These are phyloP conservation scores for Fragum fragum DNA, from an alignment of 2,888 invertebrate species.

Conservation along the genomic window DNA sequence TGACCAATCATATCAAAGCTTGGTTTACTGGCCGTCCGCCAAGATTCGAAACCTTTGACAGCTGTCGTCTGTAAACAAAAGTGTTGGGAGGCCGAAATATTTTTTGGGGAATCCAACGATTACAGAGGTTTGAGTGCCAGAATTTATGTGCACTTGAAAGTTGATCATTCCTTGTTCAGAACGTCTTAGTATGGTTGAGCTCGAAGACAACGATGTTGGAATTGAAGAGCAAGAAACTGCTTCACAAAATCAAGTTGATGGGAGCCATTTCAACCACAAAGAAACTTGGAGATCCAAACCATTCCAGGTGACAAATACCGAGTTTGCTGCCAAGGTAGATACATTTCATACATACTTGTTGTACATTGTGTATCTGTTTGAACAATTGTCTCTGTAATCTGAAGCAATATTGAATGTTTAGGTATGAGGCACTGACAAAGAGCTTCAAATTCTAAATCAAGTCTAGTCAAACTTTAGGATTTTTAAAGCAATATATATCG, in stretches of 20 bases:
- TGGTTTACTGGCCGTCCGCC: conserved; percentile 67
- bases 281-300: conserved; percentile 7
- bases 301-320: conserved; percentile 4
- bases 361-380: too few relatives aligned
- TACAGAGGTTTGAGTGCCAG: not conserved
- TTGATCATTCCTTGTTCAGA: not conserved
- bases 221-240: conserved; percentile 10
- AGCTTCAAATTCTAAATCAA: too few relatives aligned
- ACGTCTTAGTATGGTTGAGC: conserved; percentile 42
- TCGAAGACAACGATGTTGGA: conserved; percentile 41
- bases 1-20: conserved; percentile 67
- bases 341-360: too few relatives aligned
- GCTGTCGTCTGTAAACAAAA: conserved; percentile 73
- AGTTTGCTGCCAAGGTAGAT: conserved; percentile 20
- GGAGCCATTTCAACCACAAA: conserved; percentile 20
- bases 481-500: too few relatives aligned
- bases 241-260: not conserved
- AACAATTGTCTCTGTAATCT: too few relatives aligned
- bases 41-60: conserved; percentile 75
- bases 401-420: too few relatives aligned
- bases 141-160: not conserved
- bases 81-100: conserved; percentile 9
- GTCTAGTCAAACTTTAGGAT: too few relatives aligned
- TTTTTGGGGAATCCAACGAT: conserved; percentile 7
- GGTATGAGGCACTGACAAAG: too few relatives aligned